phyloP scores from a whole-genome alignment of 2,888 invertebrate species.

The Andrena praecox region DNA sequence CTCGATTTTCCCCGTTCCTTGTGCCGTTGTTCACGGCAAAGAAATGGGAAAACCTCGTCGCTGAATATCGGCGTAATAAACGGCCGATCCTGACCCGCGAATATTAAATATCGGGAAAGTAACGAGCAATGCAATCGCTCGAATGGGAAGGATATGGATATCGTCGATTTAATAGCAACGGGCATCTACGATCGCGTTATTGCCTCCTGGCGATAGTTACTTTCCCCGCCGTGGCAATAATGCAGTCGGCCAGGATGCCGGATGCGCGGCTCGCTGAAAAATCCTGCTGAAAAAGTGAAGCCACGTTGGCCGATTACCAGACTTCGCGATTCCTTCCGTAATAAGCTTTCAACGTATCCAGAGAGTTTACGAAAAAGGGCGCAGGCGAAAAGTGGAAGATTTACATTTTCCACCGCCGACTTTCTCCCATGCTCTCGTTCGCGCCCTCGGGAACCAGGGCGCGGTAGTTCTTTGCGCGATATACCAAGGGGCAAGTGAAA shows the following conservation, averaged over 20 bases:
- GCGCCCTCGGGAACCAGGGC: background rate
- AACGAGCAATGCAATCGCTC: slow-evolving; percentile 39
- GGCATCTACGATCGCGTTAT: slow-evolving; percentile 25
- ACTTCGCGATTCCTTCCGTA: background rate
- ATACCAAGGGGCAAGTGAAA: background rate
- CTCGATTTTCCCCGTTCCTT: slow-evolving; percentile 15
- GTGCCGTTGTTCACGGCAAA: background rate
- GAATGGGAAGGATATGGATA: slow-evolving; percentile 18
- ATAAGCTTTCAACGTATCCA: slow-evolving; percentile 23
- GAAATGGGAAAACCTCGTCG: slow-evolving; percentile 16
- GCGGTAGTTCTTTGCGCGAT: background rate
- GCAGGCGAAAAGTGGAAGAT: background rate
- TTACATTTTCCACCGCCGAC: background rate
- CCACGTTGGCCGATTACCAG: background rate
- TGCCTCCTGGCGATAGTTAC: slow-evolving; percentile 16
- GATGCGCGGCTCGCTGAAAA: background rate
- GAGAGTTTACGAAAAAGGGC: background rate
- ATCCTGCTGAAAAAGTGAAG: background rate
- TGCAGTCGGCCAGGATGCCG: background rate
- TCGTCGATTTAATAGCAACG: slow-evolving; percentile 15
- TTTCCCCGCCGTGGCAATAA: slow-evolving; percentile 5
- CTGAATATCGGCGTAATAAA: slow-evolving; percentile 50
- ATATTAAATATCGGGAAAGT: slow-evolving; percentile 53
- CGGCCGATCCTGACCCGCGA: slow-evolving; percentile 36
- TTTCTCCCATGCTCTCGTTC: background rate